Percentiles rank a stretch among this genome's conserved stretches.
phyloP scores from a whole-genome alignment of 37 sponge, comb jelly and placozoan genomes.

The Axinella damicornis region DNA sequence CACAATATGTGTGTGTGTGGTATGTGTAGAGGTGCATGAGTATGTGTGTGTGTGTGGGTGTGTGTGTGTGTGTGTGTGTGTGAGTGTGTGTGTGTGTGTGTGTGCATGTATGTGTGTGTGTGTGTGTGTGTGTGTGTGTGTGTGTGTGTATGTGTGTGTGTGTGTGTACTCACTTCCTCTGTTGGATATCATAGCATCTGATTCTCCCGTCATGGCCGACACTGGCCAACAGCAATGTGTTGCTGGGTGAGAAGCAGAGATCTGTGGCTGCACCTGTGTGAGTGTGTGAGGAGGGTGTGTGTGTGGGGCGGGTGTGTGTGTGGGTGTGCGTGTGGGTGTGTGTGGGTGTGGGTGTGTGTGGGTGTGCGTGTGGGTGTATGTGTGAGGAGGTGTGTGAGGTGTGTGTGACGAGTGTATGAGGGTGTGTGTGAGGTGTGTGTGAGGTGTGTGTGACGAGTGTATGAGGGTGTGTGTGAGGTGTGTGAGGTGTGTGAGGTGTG shows the following conservation, averaged over 20 bases:
- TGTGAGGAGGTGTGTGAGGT: no score
- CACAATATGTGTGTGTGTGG: neutral
- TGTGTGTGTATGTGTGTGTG: neutral
- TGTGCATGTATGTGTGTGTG: neutral
- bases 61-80: neutral
- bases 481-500: no score
- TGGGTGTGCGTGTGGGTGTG: no score
- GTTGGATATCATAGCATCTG: slow-evolving; percentile 67
- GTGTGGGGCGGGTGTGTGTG: no score
- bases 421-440: no score
- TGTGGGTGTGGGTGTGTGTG: no score
- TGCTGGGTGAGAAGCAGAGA: slow-evolving; percentile 83
- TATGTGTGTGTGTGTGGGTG: neutral
- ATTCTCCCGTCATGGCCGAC: slow-evolving; percentile 65
- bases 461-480: no score
- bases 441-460: no score
- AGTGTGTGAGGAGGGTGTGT: no score
- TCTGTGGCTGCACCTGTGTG: slow-evolving; percentile 58
- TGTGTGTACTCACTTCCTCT: slow-evolving; percentile 67
- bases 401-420: no score
- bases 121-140: neutral
- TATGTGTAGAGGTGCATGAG: neutral
- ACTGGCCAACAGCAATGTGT: slow-evolving; percentile 76
- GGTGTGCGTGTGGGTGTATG: no score
- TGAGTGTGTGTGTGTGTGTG: neutral